Evolutionary conservation across 2,888 invertebrate species (phyloP).

Genomic region (Trisateles emortualis): DNA sequence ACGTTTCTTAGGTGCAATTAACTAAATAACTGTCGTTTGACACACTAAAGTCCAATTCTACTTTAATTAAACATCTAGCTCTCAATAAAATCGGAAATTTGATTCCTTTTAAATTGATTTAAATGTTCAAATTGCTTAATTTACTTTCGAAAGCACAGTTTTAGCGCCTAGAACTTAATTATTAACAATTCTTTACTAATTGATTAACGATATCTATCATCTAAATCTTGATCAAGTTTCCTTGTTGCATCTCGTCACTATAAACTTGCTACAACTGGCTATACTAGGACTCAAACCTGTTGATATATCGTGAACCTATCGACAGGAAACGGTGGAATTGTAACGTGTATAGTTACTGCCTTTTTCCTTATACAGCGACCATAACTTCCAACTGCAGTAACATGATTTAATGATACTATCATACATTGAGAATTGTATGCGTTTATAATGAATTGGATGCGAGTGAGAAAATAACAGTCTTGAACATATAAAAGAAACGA

Average conservation of each 20-base stretch:
- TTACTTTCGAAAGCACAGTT: constrained; percentile 9
- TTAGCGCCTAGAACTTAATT: constrained; percentile 14
- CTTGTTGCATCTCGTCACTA: constrained; percentile 33
- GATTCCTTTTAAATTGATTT: constrained; percentile 1
- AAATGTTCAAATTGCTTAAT: background rate
- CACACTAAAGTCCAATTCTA: constrained; percentile 1
- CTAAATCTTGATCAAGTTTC: constrained; percentile 34
- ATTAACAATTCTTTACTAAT: constrained; percentile 29
- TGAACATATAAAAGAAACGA: too few species aligned
- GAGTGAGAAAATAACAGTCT: constrained; percentile 9
- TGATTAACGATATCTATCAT: constrained; percentile 31
- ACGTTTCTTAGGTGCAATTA: background rate
- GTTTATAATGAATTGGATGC: constrained; percentile 13
- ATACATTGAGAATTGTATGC: constrained; percentile 13
- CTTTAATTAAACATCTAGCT: constrained; percentile 14
- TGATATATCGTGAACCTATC: constrained; percentile 45
- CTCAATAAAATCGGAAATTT: constrained; percentile 7
- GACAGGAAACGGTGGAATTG: constrained; percentile 38
- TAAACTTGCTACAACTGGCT: constrained; percentile 38
- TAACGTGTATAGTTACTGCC: constrained; percentile 24
- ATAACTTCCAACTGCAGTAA: constrained; percentile 18
- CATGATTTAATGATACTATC: constrained; percentile 17
- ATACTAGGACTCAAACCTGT: constrained; percentile 37
- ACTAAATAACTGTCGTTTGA: constrained; percentile 1
- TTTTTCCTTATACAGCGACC: constrained; percentile 26